These are phyloP conservation scores for Ariopsis seemanni DNA, from an alignment of 2,113 vertebrate species.

Conservation along the genomic window DNA sequence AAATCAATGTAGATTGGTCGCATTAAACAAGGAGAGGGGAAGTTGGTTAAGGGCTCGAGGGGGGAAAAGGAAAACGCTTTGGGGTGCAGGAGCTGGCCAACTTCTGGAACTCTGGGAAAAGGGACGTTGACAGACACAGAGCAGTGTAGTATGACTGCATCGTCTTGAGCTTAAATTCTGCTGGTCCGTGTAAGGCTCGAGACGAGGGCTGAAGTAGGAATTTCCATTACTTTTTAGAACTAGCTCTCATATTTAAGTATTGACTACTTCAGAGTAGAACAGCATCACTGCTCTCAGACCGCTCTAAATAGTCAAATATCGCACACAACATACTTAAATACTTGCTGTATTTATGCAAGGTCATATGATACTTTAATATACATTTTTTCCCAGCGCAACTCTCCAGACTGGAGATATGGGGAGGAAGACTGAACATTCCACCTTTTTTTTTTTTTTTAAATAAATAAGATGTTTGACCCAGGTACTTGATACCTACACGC, in stretches of 20 bases:
- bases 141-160: constrained; percentile 55
- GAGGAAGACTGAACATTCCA: background rate
- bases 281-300: background rate
- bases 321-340: background rate
- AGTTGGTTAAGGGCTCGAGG: background rate
- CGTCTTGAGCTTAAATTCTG: constrained; percentile 29
- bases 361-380: background rate
- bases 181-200: constrained; percentile 29
- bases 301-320: background rate
- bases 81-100: constrained; percentile 48
- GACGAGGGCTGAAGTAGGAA: background rate
- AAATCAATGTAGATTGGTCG: constrained; percentile 13
- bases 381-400: background rate
- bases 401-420: constrained; percentile 2
- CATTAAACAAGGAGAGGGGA: constrained; percentile 22
- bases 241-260: background rate
- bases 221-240: constrained; percentile 7
- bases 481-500: constrained; percentile 6
- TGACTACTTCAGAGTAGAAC: background rate
- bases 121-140: constrained; percentile 66
- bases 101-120: constrained; percentile 42
- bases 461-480: background rate
- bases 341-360: background rate
- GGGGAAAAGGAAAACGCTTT: constrained; percentile 45
- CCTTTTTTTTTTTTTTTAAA: background rate